phyloP scores from a whole-genome alignment of 2,797 vertebrate species.

The Gephyroberyx darwinii region DNA sequence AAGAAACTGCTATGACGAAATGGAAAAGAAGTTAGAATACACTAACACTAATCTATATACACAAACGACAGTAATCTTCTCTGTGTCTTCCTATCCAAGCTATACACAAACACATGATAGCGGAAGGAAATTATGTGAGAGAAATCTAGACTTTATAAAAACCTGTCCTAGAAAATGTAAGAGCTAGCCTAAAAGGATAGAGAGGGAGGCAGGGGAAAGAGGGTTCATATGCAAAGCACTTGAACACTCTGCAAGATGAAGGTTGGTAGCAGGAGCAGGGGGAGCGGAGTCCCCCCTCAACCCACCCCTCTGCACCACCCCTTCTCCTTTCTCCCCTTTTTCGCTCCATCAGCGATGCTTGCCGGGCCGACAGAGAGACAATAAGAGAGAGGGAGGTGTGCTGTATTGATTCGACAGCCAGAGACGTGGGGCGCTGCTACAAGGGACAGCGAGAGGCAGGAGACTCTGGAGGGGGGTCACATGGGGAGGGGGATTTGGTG shows the following conservation, averaged over 20 bases:
- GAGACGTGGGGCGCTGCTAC: constrained; percentile 46
- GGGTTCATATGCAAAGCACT: constrained; percentile 21
- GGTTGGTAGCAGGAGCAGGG: constrained; percentile 17
- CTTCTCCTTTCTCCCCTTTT: constrained; percentile 37
- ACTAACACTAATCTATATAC: not conserved
- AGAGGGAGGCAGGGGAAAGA: constrained; percentile 8
- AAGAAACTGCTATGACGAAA: constrained; percentile 14
- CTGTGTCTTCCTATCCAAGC: not conserved
- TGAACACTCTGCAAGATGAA: constrained; percentile 35
- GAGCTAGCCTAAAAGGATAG: not conserved
- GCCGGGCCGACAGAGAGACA: constrained; percentile 50
- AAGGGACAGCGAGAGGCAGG: constrained; percentile 39
- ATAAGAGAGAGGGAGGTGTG: constrained; percentile 62
- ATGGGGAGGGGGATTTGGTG: not conserved
- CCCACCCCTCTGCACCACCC: not conserved
- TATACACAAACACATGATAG: not conserved
- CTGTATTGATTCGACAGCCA: constrained; percentile 65
- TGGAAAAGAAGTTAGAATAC: not conserved
- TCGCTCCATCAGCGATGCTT: constrained; percentile 56
- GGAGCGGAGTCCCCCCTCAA: not conserved
- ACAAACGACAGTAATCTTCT: constrained; percentile 13
- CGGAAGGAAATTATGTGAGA: not conserved
- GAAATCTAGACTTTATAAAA: not conserved
- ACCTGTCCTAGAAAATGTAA: not conserved
- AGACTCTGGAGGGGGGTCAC: constrained; percentile 10